A percentile compares a stretch with the other conserved stretches of the same genome.
These are phyloP conservation scores for Lucifuga dentata DNA, from an alignment of 2,113 vertebrate species.

Conservation along the genomic window DNA sequence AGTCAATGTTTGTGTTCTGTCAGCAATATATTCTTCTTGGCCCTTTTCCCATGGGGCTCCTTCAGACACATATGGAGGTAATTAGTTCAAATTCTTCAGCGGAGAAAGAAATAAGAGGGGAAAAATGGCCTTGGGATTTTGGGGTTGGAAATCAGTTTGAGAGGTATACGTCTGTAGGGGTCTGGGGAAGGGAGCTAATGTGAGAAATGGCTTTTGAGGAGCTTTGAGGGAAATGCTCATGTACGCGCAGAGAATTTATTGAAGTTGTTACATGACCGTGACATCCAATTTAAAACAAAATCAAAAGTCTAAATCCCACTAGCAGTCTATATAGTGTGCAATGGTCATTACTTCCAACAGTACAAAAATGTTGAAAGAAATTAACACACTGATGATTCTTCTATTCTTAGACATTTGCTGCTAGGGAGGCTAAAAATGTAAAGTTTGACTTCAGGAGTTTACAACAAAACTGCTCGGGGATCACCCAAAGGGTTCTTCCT, in stretches of 20 bases:
- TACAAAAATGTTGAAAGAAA: neutral
- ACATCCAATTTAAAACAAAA: conserved; percentile 13
- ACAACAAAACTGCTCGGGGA: no score
- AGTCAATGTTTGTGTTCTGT: conserved; percentile 75
- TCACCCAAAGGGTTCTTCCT: neutral
- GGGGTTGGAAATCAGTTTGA: conserved; percentile 53
- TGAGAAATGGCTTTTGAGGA: conserved; percentile 37
- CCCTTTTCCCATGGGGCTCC: conserved; percentile 69
- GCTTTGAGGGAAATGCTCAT: conserved; percentile 4
- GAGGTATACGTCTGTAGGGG: conserved; percentile 24
- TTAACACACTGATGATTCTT: neutral
- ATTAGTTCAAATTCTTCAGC: conserved; percentile 76
- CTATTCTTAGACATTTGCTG: no score
- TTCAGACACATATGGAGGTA: conserved; percentile 77
- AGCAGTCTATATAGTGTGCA: no score
- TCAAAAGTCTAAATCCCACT: neutral
- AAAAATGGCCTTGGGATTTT: conserved; percentile 47
- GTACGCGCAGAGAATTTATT: neutral
- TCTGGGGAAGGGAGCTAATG: conserved; percentile 2
- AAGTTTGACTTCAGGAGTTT: neutral
- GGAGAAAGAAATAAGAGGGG: conserved; percentile 50
- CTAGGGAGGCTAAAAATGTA: neutral
- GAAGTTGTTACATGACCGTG: neutral
- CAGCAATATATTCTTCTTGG: conserved; percentile 74
- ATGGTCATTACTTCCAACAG: no score